Evolutionary conservation across 2,888 invertebrate species (phyloP).

Genomic region (Branchipolynoe longqiensis): DNA sequence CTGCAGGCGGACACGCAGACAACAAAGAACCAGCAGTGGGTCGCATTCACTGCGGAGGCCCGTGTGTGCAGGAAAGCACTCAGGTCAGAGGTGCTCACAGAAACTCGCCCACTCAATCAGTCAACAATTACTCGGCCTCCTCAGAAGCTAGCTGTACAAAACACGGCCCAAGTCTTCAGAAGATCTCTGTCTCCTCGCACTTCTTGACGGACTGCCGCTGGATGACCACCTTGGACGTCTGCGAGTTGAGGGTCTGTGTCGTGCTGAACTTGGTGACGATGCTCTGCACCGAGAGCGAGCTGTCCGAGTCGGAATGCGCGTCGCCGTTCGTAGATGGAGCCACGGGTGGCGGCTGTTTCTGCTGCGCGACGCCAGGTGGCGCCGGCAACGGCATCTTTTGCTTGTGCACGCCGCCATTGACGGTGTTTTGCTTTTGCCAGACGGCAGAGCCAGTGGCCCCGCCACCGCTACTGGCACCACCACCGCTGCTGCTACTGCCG

Average conservation of each 20-base stretch:
- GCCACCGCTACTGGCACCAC: not conserved
- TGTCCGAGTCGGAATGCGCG: conserved; percentile 34
- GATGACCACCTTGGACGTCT: conserved; percentile 48
- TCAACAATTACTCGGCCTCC: conserved; percentile 1
- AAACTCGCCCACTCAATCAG: not conserved
- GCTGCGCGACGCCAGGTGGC: not conserved
- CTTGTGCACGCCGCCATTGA: conserved; percentile 27
- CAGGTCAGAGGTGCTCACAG: not conserved
- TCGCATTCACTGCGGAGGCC: not conserved
- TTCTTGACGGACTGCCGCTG: conserved; percentile 49
- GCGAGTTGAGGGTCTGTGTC: conserved; percentile 40
- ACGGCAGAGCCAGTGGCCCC: not conserved
- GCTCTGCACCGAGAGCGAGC: conserved; percentile 51
- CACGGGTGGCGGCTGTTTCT: not conserved
- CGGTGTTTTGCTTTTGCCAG: conserved; percentile 13
- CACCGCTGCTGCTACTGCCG: not conserved
- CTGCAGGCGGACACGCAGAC: not conserved
- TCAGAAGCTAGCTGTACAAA: not conserved
- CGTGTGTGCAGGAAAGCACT: not conserved
- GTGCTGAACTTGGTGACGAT: conserved; percentile 53
- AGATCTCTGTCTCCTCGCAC: conserved; percentile 53
- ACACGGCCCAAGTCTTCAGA: not conserved
- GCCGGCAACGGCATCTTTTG: conserved; percentile 32
- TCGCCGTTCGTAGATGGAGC: conserved; percentile 23
- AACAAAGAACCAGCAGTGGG: not conserved